These are phyloP conservation scores for Cephalophus harveyi DNA, from an alignment of 2,113 vertebrate genomes.

Conservation along the genomic window DNA sequence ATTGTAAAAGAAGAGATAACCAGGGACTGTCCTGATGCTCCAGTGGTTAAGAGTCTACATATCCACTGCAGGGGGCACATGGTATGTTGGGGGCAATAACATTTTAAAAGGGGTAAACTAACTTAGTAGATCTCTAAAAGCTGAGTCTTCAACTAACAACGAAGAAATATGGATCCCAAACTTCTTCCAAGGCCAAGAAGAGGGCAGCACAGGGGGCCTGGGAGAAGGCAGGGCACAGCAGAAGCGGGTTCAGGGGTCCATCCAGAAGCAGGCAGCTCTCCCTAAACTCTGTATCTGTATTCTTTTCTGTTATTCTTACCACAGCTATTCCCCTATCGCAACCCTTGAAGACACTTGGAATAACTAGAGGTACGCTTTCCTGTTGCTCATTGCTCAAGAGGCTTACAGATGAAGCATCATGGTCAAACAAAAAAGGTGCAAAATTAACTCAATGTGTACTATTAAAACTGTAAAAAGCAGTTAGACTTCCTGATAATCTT, in stretches of 20 bases:
- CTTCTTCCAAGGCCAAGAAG: background rate
- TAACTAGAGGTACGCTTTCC: background rate
- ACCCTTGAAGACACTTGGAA: background rate
- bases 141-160: background rate
- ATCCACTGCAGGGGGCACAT: background rate
- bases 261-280: background rate
- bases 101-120: background rate
- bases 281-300: background rate
- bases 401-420: background rate
- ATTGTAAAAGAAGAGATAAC: background rate
- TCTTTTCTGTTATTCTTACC: background rate
- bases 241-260: background rate
- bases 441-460: background rate
- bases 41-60: background rate
- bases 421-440: background rate
- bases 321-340: background rate
- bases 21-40: background rate
- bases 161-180: background rate
- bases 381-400: accelerated
- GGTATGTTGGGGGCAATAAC: background rate
- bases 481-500: background rate
- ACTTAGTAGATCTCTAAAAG: background rate
- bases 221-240: background rate
- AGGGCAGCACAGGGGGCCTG: background rate
- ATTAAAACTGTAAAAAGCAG: background rate